Evolutionary conservation across 2,888 invertebrate genomes (phyloP).

Genomic region (Mythimna lalbum): DNA sequence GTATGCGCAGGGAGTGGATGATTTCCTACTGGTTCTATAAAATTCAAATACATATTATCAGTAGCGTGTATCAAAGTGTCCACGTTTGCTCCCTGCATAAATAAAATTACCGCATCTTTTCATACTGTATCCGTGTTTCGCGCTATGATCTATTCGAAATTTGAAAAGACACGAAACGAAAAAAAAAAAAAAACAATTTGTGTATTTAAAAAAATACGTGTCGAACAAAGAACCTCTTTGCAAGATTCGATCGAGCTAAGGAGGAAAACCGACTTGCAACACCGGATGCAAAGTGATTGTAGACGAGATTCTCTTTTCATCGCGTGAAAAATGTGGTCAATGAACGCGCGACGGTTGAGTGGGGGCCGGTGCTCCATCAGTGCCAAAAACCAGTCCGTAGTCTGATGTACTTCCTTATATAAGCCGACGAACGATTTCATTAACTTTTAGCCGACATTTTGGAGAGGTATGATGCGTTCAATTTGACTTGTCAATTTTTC

Average conservation of each 20-base stretch:
- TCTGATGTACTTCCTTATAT: background rate
- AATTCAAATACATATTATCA: no score
- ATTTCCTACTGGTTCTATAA: no score
- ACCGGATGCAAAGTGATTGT: conserved; percentile 6
- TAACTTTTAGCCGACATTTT: background rate
- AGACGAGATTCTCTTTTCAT: conserved; percentile 10
- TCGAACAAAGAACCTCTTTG: background rate
- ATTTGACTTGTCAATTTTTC: background rate
- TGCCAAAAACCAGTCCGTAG: conserved; percentile 27
- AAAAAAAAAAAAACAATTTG: background rate
- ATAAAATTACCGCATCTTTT: no score
- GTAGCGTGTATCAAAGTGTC: no score
- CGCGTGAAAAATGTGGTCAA: conserved; percentile 11
- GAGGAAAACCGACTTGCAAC: background rate
- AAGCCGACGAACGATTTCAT: background rate
- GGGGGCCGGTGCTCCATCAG: conserved; percentile 2
- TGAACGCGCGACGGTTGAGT: background rate
- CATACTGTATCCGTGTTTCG: no score
- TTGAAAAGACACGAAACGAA: no score
- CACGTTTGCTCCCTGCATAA: no score
- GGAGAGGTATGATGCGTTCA: background rate
- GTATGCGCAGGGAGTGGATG: no score
- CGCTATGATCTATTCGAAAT: no score
- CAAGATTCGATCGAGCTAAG: background rate
- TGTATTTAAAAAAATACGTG: background rate